Conservation (phyloP, 2,113 vertebrate genomes). For the Alethe castanea region DNA sequence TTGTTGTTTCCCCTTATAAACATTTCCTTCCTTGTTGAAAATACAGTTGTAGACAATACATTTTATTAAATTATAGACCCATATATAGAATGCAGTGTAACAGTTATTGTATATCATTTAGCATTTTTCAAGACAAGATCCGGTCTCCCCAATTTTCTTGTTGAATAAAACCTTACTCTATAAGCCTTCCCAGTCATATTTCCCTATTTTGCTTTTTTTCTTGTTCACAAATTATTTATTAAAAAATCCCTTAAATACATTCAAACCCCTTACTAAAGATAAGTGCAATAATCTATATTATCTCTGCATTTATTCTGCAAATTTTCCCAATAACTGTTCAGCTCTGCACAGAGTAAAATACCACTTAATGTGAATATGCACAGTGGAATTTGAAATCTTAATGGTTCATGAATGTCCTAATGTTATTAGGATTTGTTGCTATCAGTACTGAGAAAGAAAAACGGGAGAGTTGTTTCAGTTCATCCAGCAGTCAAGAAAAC, state of each 20-base stretch:
- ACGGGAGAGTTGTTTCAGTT: background rate
- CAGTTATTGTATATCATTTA: background rate
- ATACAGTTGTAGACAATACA: background rate
- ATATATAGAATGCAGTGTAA: background rate
- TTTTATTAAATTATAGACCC: background rate
- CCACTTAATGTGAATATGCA: background rate
- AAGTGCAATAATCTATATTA: background rate
- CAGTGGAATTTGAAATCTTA: background rate
- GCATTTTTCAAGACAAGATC: background rate
- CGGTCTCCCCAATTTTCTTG: background rate
- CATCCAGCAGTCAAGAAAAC: background rate
- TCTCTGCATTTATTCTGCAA: background rate
- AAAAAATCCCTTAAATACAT: background rate
- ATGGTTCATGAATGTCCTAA: background rate
- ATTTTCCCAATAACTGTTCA: background rate
- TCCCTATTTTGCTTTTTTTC: background rate
- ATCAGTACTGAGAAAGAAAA: background rate
- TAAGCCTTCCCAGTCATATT: background rate
- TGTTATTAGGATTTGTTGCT: background rate
- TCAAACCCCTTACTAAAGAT: background rate
- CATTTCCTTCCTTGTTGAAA: background rate
- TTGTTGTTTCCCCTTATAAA: background rate
- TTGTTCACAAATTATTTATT: background rate
- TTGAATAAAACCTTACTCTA: background rate
- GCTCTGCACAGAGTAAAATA: background rate